Conservation (phyloP, 2,113 vertebrate genomes). For the Chamaea fasciata region DNA sequence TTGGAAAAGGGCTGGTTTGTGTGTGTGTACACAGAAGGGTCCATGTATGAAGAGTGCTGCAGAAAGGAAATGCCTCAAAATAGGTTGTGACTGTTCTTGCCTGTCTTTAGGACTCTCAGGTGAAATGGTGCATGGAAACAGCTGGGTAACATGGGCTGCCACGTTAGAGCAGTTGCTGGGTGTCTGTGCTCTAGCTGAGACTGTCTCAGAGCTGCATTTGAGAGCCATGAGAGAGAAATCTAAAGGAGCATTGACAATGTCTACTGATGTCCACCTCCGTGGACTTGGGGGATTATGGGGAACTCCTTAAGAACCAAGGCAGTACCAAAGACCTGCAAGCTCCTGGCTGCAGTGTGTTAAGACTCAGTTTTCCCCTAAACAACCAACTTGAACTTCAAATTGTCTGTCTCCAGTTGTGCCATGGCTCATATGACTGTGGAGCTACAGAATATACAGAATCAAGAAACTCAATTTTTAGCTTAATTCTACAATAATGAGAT, state of each 20-base stretch:
- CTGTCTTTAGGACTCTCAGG: neutral
- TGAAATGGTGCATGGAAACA: neutral
- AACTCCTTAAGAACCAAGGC: neutral
- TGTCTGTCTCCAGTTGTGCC: neutral
- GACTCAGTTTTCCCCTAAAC: neutral
- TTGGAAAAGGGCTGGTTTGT: neutral
- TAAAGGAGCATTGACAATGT: neutral
- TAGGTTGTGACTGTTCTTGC: neutral
- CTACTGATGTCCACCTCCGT: rapidly evolving
- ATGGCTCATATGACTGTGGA: rapidly evolving
- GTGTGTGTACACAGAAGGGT: neutral
- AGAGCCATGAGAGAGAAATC: neutral
- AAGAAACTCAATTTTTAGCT: neutral
- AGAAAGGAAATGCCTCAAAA: neutral
- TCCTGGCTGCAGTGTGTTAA: neutral
- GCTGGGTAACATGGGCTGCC: neutral
- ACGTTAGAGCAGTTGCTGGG: neutral
- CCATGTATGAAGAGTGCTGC: neutral
- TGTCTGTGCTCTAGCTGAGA: neutral
- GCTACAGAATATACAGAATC: neutral
- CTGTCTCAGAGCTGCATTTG: neutral
- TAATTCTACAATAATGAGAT: neutral
- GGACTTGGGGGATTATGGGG: neutral
- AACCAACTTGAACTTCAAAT: neutral
- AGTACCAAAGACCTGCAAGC: neutral